Evolutionary conservation across 2,888 invertebrate genomes (phyloP), one percentile per base, ranked within the genome.

Genomic region (Lacanobia oleracea): DNA sequence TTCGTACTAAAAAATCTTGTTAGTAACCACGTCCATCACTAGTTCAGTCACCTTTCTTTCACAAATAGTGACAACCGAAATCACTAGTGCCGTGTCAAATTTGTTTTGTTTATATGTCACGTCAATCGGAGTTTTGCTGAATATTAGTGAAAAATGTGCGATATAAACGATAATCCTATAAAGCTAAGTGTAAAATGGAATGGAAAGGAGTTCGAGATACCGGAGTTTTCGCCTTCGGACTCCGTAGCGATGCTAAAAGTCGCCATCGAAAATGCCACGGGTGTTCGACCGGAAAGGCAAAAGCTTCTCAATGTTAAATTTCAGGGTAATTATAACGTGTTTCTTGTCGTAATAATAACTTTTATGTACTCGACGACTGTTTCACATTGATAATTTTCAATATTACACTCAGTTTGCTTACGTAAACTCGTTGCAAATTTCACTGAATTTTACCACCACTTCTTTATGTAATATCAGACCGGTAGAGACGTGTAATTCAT

Each of bases 301-400:
- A 99, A 99, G 94, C 94, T 99, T 57, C 96, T 99, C 57, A 99
- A 99, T 94, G 97, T 99, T 66, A 99, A 99, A 95, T 97, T 97
- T 90, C 98, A 99, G 97, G 99, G 99, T 98, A 93, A 91, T 65
- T 91, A 87, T 66, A 72, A 69, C 66, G 62, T 61, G 67, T 76
- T 77, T 67, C 57, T 18, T 63, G 37, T 51, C 27, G 50, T 62
- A 27, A 40, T 67, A 59, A 43, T 67, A 50, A 51, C 51, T 73
- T 67, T 16, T 53, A 40, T 64, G 9, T 5, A 56, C 7, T 14
- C 27, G 0, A 23, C 23, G 9, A 10, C 64, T 8, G 12, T 51
- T 65, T 2, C 14, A 43, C 21, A 43, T 54, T 16, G 3, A 54
- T 50, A 18, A 72, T 16, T n/a, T 54, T 1, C 27, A 37, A 43